Conservation (phyloP, 92 coral and sea anemone species). For the Porites divaricata region DNA sequence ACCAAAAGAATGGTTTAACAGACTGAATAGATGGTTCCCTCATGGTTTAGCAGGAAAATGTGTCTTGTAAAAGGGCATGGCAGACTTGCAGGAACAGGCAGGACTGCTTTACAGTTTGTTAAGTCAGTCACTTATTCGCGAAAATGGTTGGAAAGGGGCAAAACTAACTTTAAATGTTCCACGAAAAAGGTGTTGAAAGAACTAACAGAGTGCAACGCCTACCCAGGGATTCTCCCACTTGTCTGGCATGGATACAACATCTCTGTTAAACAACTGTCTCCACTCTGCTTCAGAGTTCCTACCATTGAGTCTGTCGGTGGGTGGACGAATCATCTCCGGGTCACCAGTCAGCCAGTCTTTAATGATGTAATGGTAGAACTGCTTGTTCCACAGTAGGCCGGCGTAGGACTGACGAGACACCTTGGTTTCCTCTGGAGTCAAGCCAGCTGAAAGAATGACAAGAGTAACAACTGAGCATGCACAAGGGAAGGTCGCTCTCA, state of each 20-base stretch:
- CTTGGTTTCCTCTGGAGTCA: conserved; percentile 58
- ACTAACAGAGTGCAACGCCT: not conserved
- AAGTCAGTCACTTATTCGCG: no score
- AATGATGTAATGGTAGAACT: conserved; percentile 93
- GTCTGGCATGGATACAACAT: conserved; percentile 96
- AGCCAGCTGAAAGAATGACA: conserved; percentile 14
- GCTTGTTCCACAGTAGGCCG: conserved; percentile 97
- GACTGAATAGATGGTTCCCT: no score
- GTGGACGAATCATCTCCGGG: conserved; percentile 83
- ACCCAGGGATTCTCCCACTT: conserved; percentile 99
- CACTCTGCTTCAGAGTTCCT: conserved; percentile 83
- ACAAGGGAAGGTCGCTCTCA: no score
- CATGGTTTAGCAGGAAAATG: no score
- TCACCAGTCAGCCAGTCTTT: conserved; percentile 95
- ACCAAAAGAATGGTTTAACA: no score
- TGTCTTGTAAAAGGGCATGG: no score
- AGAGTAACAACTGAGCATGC: not conserved
- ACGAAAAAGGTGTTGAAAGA: no score
- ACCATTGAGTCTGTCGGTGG: conserved; percentile 71
- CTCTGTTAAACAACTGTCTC: conserved; percentile 92
- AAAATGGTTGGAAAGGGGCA: no score
- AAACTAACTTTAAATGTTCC: no score
- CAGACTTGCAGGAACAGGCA: no score
- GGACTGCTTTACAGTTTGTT: no score
- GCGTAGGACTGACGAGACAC: conserved; percentile 97